Evolutionary conservation across 2,888 invertebrate genomes (phyloP).

Genomic region (Chromoteleia sp.): DNA sequence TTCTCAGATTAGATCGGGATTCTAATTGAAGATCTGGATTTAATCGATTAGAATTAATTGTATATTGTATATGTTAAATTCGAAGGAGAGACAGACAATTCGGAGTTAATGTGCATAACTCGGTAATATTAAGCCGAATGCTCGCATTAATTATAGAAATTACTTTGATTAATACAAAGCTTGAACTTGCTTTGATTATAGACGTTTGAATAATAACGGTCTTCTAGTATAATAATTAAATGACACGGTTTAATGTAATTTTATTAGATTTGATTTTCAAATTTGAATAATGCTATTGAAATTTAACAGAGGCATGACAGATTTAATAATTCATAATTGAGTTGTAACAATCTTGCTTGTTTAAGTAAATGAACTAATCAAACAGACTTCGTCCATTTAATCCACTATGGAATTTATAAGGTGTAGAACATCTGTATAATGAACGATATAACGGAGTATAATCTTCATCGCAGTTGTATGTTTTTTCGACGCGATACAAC

Average conservation of each 20-base stretch:
- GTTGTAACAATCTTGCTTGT: slow-evolving; percentile 26
- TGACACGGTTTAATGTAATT: slow-evolving; percentile 11
- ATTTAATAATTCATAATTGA: slow-evolving; percentile 42
- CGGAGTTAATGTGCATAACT: slow-evolving; percentile 14
- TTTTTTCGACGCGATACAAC: slow-evolving; percentile 55
- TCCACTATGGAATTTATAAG: slow-evolving; percentile 48
- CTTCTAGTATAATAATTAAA: slow-evolving; percentile 18
- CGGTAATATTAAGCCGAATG: slow-evolving; percentile 27
- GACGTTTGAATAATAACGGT: slow-evolving; percentile 12
- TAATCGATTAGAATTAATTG: slow-evolving; percentile 60
- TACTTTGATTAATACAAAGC: slow-evolving; percentile 22
- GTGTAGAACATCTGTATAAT: slow-evolving; percentile 57
- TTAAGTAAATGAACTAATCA: slow-evolving; percentile 28
- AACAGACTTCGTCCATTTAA: slow-evolving; percentile 42
- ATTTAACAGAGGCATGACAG: slow-evolving; percentile 3
- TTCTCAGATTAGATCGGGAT: slow-evolving; percentile 45
- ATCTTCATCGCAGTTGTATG: slow-evolving; percentile 53
- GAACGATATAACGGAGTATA: slow-evolving; percentile 37
- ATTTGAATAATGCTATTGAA: background rate
- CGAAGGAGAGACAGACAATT: slow-evolving; percentile 17
- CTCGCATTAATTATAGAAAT: slow-evolving; percentile 29
- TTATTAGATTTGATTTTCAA: slow-evolving; percentile 21
- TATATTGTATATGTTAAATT: slow-evolving; percentile 36
- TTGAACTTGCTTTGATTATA: slow-evolving; percentile 23
- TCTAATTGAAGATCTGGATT: slow-evolving; percentile 53